Percentiles rank a stretch among this genome's conserved stretches.
Conservation (phyloP, 2,888 invertebrate species). For the Heliothis peltigera region DNA sequence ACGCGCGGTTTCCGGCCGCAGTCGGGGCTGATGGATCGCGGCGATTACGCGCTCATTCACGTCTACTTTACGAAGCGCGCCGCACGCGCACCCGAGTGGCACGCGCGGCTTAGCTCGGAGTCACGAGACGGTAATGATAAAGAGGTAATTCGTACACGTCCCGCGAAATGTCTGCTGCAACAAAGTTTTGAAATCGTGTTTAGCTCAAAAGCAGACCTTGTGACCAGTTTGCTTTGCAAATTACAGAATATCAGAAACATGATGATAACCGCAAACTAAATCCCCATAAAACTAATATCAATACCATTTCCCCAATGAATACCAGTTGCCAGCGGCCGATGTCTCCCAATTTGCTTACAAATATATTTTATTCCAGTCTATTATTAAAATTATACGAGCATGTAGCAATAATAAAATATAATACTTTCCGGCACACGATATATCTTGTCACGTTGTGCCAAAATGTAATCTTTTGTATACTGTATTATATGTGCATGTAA, state of each 20-base stretch:
- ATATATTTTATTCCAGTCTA: constrained; percentile 30
- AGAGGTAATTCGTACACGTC: not conserved
- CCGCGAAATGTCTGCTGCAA: no score
- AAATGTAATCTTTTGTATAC: constrained; percentile 20
- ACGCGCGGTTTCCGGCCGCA: constrained; percentile 52
- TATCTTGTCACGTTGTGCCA: constrained; percentile 19
- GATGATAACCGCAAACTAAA: constrained; percentile 18
- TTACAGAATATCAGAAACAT: constrained; percentile 15
- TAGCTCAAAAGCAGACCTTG: not conserved
- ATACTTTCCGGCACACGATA: constrained; percentile 24
- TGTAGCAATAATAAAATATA: constrained; percentile 37
- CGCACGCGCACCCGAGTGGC: constrained; percentile 8
- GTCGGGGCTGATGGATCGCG: constrained; percentile 48
- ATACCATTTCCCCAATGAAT: constrained; percentile 41
- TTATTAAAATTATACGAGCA: constrained; percentile 24
- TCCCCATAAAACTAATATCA: constrained; percentile 19
- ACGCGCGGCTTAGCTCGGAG: not conserved
- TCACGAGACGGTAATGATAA: not conserved
- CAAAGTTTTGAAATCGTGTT: not conserved
- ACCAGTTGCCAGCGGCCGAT: constrained; percentile 26
- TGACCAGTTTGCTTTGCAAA: not conserved
- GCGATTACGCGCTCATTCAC: constrained; percentile 55
- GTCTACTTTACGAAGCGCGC: constrained; percentile 56
- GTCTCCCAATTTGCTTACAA: constrained; percentile 27
- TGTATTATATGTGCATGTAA: constrained; percentile 11